phyloP scores from a whole-genome alignment of 2,888 invertebrate genomes.

The Eilema griseolum region DNA sequence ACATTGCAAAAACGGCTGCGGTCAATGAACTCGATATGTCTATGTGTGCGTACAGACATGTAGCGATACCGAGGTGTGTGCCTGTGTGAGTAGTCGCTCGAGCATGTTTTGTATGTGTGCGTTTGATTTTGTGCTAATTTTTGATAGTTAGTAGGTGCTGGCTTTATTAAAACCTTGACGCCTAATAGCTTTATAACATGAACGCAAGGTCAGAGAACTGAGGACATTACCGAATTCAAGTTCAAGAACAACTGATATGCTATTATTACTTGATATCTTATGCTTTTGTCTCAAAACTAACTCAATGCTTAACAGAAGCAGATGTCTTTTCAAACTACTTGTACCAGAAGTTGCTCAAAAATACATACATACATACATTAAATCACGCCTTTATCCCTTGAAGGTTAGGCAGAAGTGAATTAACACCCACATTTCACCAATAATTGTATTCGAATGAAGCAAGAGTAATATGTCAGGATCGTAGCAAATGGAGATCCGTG shows the following conservation, averaged over 20 bases:
- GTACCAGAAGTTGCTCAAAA: no score
- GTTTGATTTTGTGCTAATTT: conserved; percentile 15
- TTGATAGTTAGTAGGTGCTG: no score
- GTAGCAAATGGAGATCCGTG: no score
- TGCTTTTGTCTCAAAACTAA: no score
- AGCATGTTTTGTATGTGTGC: conserved; percentile 24
- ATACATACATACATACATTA: no score
- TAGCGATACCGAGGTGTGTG: conserved; percentile 19
- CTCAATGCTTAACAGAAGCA: no score
- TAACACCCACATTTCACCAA: no score
- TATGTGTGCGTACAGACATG: conserved; percentile 44
- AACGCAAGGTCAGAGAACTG: background rate
- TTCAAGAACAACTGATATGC: background rate
- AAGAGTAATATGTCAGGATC: no score
- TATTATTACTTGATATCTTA: background rate
- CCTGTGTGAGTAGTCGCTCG: conserved; percentile 28
- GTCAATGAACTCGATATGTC: conserved; percentile 59
- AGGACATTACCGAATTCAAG: conserved; percentile 7
- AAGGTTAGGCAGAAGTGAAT: no score
- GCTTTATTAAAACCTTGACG: background rate
- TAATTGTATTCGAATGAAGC: no score
- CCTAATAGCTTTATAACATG: background rate
- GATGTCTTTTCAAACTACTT: no score
- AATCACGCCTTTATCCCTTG: no score
- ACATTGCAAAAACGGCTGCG: conserved; percentile 64